Evolutionary conservation across 2,113 vertebrate species (phyloP).

Genomic region (Engraulis encrasicolus): DNA sequence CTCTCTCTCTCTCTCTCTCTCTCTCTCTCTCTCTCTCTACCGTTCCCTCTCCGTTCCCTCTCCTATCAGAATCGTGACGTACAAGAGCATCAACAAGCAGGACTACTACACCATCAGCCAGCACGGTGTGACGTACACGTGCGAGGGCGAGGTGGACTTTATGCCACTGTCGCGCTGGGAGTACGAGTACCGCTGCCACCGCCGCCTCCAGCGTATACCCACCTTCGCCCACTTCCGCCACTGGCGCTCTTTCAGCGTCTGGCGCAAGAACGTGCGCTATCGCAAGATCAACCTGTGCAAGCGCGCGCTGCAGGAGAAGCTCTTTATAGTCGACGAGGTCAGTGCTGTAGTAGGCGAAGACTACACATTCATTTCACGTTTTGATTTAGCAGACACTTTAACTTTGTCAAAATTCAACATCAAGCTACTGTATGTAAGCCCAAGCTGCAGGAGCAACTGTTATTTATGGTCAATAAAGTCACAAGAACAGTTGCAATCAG

Average conservation of each 20-base stretch:
- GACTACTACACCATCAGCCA: conserved; percentile 77
- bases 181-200: conserved; percentile 74
- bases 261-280: conserved; percentile 77
- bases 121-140: conserved; percentile 67
- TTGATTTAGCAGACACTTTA: no score
- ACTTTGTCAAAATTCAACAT: no score
- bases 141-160: conserved; percentile 63
- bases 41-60: neutral
- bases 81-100: conserved; percentile 72
- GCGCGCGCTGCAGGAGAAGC: conserved; percentile 63
- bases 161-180: conserved; percentile 74
- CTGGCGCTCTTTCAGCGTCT: conserved; percentile 81
- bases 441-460: no score
- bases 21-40: neutral
- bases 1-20: no score
- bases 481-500: no score
- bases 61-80: conserved; percentile 73
- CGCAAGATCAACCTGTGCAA: conserved; percentile 73
- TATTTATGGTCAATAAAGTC: no score
- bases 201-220: conserved; percentile 76
- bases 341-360: conserved; percentile 43
- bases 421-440: no score
- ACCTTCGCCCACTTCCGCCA: conserved; percentile 81
- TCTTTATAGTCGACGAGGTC: conserved; percentile 82
- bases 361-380: no score